Evolutionary conservation across 2,797 vertebrate genomes (phyloP), one percentile per base, ranked within the genome.

Genomic region (Tamandua tetradactyla): DNA sequence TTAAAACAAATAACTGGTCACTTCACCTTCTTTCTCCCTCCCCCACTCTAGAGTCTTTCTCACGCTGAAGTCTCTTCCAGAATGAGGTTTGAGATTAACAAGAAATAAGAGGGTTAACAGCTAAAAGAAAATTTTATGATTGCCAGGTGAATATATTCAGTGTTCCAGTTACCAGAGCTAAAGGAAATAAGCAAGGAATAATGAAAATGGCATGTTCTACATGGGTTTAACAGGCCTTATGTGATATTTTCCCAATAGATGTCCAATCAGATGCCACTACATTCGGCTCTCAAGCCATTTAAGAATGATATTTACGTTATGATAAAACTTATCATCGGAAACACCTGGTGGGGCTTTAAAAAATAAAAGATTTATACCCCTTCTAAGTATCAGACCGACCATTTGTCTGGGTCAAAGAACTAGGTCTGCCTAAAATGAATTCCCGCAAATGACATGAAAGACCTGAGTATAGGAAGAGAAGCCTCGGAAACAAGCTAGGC

Each of bases 1-100:
- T 88, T 69, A 92, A 90, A 72, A 59, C 57, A 72, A 94, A 69
- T 35, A 78, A 42, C 32, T 35, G 14, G 17, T 74, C 40, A 47
- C 11, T 78, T n/a, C 11, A 47, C 8, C 49, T 80, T 17, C 14
- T 44, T 90, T 49, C 40, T 87, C 42, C 20, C 10, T 55, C 2
- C 22, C 5, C 35, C 32, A 44, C 3, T 25, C 75, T 17, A n/a
- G n/a, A n/a, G n/a, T n/a, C n/a, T n/a, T n/a, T n/a, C n/a, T 57
- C 15, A 55, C 22, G 40, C n/a, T 14, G 22, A 80, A 57, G 27
- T 74, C 75, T 86, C 74, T 86, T 75, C 49, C 10, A 57, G 20
- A 47, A 14, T 40, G 27, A 78, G 72, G 37, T 64, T 69, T 14
- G 37, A n/a, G n/a, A 27, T 62, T n/a, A 78, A 95, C 84, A 72